Base-by-base conservation (phyloP, 1,140 invertebrate species). In the Heliconius nattereri region DNA sequence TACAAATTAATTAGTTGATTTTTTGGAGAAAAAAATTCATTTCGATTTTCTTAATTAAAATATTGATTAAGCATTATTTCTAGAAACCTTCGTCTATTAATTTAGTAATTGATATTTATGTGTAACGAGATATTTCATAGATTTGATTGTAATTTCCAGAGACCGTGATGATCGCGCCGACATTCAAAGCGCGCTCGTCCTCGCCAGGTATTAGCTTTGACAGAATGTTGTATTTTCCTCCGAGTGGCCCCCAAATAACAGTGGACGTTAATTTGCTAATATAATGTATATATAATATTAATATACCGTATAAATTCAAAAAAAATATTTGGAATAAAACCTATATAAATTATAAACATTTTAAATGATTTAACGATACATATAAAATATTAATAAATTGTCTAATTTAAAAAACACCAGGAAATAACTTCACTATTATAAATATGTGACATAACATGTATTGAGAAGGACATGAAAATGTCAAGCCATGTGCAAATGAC, bases 161-260 rank as follows among this genome's bases (percentile, higher is more conserved):
- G 92, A 95, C 95, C 93, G 95, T 96, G 93, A 97, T 96, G 96
- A 96, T 97, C 86, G 95, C 95, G 85, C 97, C 97, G 81, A 97
- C 96, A 90, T 97, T 97, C 95, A 97, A 97, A 95, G 97, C 97
- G 86, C 96, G 96, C 85, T 96, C 96, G 84, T 95, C 96, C 72
- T 96, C 96, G 85, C 95, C 96, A 97, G 97, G 97, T 97, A 97
- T 79, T 73, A 26, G 80, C 76, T 84, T 81, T 85, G 81, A 77
- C 82, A 35, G 80, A 81, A 82, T 83, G 73, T 84, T 80, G 78
- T 80, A 78, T 84, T 83, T 78, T 79, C 37, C 79, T 80, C 79
- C 70, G 73, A 78, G 73, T 83, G 79, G 78, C 72, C 76, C 54
- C 75, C 35, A 66, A 79, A 76, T 73, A 74, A 76, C 75, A 78